phyloP scores from a whole-genome alignment of 1,140 invertebrate genomes.

The Drosophila nebulosa region DNA sequence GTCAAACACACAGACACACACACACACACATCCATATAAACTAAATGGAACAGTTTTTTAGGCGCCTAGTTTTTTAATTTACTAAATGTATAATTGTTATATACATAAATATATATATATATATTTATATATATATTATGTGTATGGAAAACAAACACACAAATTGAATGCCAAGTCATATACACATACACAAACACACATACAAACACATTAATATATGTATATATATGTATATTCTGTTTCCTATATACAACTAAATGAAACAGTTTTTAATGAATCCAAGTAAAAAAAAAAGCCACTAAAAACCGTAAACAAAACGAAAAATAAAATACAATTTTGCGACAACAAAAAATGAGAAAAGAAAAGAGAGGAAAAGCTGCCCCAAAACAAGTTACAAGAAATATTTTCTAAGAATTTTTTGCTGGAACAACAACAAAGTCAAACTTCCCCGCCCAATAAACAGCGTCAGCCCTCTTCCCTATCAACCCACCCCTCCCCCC shows the following conservation, averaged over 20 bases:
- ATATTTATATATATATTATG: slow-evolving; percentile 10
- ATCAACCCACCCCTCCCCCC: no score
- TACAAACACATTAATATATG: not conserved
- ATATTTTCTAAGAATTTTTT: slow-evolving; percentile 41
- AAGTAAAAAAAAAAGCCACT: not conserved
- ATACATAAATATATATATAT: slow-evolving; percentile 15
- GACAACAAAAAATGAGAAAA: slow-evolving; percentile 29
- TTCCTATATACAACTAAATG: slow-evolving; percentile 7
- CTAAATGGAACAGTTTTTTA: slow-evolving; percentile 36
- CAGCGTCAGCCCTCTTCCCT: no score
- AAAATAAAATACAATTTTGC: slow-evolving; percentile 49
- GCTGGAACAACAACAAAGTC: not conserved
- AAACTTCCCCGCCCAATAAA: not conserved
- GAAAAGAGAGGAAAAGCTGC: not conserved
- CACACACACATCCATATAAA: slow-evolving; percentile 15
- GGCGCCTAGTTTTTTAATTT: slow-evolving; percentile 38
- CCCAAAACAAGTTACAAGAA: slow-evolving; percentile 8
- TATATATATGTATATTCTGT: not conserved
- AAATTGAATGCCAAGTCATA: slow-evolving; percentile 54
- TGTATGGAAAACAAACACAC: slow-evolving; percentile 2
- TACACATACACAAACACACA: slow-evolving; percentile 17
- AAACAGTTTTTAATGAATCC: slow-evolving; percentile 14
- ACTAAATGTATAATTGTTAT: slow-evolving; percentile 56
- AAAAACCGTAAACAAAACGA: slow-evolving; percentile 42
- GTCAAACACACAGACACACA: slow-evolving; percentile 50